Evolutionary conservation across 2,113 vertebrate species (phyloP).

Genomic region (Agapornis roseicollis): DNA sequence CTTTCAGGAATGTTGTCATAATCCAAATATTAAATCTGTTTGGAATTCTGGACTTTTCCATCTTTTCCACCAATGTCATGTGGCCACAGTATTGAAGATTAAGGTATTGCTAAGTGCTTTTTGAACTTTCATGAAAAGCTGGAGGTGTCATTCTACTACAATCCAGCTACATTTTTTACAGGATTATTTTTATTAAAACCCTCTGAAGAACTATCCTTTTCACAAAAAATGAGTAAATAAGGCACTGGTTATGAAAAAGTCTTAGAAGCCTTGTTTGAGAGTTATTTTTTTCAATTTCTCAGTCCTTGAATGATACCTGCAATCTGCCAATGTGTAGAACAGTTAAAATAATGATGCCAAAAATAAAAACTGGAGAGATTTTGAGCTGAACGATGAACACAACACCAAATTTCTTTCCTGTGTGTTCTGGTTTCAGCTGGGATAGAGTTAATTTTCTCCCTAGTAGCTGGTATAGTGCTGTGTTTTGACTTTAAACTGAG

Average conservation of each 20-base stretch:
- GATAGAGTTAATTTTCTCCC: background rate
- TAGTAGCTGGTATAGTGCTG: background rate
- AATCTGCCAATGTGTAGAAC: background rate
- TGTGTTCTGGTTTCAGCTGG: background rate
- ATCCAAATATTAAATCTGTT: background rate
- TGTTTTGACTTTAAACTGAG: background rate
- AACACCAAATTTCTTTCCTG: background rate
- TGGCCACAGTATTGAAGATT: background rate
- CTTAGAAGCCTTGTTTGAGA: background rate
- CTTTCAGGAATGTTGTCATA: background rate
- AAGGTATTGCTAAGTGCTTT: background rate
- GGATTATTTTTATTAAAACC: background rate
- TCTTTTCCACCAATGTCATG: background rate
- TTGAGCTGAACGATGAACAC: background rate
- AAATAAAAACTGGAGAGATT: background rate
- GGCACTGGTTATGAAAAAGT: background rate
- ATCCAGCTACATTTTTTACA: background rate
- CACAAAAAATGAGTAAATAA: background rate
- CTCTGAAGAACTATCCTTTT: background rate
- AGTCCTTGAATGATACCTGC: background rate
- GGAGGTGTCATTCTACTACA: background rate
- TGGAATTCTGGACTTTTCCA: background rate
- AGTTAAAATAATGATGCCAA: background rate
- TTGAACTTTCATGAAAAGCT: background rate
- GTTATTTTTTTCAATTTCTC: background rate